phyloP scores from a whole-genome alignment of 1,140 invertebrate species.

The Nasonia longicornis region DNA sequence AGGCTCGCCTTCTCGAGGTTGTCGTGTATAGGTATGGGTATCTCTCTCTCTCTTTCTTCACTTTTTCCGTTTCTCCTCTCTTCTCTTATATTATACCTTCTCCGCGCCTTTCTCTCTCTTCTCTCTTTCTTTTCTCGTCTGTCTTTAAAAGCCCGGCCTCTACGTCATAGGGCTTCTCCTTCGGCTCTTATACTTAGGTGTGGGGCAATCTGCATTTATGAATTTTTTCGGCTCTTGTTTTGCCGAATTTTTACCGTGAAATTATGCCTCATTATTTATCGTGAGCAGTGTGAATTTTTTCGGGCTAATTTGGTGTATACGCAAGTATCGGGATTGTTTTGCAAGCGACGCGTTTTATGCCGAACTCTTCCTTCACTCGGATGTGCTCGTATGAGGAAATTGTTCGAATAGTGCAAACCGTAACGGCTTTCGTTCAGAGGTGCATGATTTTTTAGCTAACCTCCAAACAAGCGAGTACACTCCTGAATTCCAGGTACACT shows the following conservation, averaged over 20 bases:
- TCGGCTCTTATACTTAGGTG: not conserved
- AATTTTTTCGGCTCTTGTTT: not conserved
- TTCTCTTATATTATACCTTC: conserved; percentile 5
- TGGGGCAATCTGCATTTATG: not conserved
- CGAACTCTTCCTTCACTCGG: too few relatives aligned
- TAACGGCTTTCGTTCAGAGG: not conserved
- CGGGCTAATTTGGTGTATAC: not conserved
- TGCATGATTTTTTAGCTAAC: not conserved
- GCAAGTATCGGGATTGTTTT: not conserved
- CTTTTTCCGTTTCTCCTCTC: not conserved
- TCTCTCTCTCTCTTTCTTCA: conserved; percentile 4
- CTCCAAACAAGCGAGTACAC: not conserved
- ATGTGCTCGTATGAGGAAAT: too few relatives aligned
- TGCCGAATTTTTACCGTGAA: not conserved
- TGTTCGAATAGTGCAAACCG: not conserved
- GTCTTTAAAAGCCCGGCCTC: not conserved
- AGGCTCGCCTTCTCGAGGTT: conserved; percentile 45
- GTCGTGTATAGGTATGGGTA: conserved; percentile 19
- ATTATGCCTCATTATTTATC: conserved; percentile 4
- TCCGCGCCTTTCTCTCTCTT: conserved; percentile 25
- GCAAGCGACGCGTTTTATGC: not conserved
- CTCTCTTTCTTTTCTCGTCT: conserved; percentile 25
- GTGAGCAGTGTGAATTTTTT: not conserved
- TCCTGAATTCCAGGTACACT: too few relatives aligned
- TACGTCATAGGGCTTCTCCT: not conserved